Evolutionary conservation across 1,140 invertebrate species (phyloP), one percentile per base, ranked within the genome.

Genomic region (Sitobion miscanthi): DNA sequence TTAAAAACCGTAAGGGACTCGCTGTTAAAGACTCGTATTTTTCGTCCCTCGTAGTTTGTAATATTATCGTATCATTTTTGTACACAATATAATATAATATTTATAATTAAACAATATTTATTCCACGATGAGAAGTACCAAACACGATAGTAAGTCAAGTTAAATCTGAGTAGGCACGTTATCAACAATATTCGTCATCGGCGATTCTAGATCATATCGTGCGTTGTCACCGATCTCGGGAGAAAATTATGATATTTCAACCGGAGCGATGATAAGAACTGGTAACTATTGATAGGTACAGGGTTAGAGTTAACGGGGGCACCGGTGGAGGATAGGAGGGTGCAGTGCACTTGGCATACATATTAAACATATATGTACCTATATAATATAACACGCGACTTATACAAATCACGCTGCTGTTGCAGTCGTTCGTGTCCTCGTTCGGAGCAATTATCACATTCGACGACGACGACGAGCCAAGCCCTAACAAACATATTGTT

Each of bases 361-460:
- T n/a, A n/a, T 69, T 77, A 77, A 77, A 69, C 25, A 90, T 69
- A 45, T 57, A 30, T 30, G 6, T 90, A 52, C 23, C 5, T 90
- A 23, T 62, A 38, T 54, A 62, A 49, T 47, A 91, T 30, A 62
- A 90, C 62, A n/a, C 30, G 30, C n/a, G 62, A 77, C 30, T 5
- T 77, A n/a, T 77, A 77, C 30, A 77, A 77, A 77, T 30, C 30
- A 77, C 62, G 62, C 62, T 77, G 62, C 62, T 69, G 62, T 30
- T 69, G 52, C 49, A 92, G 35, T 57, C 91, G 57, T n/a, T 47
- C n/a, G 91, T 45, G 91, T 93, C 91, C 91, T 93, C 91, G 91
- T 93, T 54, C 91, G 25, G 82, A 93, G 77, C 91, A 86, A 93
- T 93, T 93, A 86, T 86, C 91, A 85, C 77, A 85, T 90, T 69